Base-by-base conservation (phyloP, 1,140 invertebrate genomes). In the Colletes latitarsis region DNA sequence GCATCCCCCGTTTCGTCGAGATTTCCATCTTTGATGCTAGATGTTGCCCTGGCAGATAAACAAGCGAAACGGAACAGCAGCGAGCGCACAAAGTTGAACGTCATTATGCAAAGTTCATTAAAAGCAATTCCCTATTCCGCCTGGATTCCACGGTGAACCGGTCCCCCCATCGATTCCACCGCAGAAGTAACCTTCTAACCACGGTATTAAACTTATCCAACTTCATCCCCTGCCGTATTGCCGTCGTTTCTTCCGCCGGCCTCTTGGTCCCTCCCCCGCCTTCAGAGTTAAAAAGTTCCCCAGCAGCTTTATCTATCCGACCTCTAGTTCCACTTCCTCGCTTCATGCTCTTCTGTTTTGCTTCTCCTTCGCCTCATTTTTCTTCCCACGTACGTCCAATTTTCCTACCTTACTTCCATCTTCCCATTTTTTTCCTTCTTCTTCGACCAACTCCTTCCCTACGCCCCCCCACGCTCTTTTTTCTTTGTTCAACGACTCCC, bases 41-140 rank as follows among this genome's bases (percentile, higher is more conserved):
- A 19, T 17, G 9, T 12, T 46, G 3, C 39, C 43, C 9, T 3
- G 1, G 3, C 4, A 46, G 63, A 71, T 39, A 57, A 67, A 67
- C 62, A 30, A 15, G 21, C 12, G 30, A 1, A 14, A 49, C 49
- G 21, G 14, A 52, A 10, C n/a, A 58, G 53, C 9, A 14, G 55
- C 60, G 69, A 30, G 39, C 39, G 21, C 62, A 14, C 21, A 63
- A 81, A 55, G 17, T 63, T 76, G 83, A 83, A 64, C 79, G 80
- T 74, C 77, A 82, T 89, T 89, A 84, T 85, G 84, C 83, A 85
- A 89, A 87, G 84, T 88, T 89, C 88, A 85, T 89, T 89, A 89
- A 88, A 88, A 84, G 67, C 81, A 73, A 80, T 66, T 81, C 68
- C 57, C 69, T 62, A 69, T 68, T 63, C 64, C 43, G 60, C 62